Evolutionary conservation across 2,888 invertebrate species (phyloP).

Genomic region (Anthophora plumipes): DNA sequence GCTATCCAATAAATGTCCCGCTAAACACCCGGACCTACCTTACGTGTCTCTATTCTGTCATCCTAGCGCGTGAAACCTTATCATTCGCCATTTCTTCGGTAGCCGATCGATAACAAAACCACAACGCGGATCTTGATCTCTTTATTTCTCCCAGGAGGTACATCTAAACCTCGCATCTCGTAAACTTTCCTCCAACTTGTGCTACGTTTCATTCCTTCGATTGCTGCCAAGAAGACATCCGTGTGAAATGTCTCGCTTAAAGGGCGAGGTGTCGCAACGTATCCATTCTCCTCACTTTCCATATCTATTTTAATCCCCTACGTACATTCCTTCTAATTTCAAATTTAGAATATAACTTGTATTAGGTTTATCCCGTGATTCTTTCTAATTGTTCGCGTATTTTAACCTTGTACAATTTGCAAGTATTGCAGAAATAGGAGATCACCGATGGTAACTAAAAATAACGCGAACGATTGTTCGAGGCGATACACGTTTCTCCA

Average conservation of each 20-base stretch:
- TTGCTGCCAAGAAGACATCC: background rate
- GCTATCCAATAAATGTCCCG: constrained; percentile 70
- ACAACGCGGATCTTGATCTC: constrained; percentile 40
- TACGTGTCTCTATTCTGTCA: constrained; percentile 59
- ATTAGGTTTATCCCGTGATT: too few relatives aligned
- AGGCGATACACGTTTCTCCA: background rate
- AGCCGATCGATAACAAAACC: constrained; percentile 45
- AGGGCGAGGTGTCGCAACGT: background rate
- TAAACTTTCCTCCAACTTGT: constrained; percentile 10
- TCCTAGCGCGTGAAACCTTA: constrained; percentile 52
- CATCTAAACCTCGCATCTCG: background rate
- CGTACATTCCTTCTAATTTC: too few relatives aligned
- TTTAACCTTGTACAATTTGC: too few relatives aligned
- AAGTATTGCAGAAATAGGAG: background rate
- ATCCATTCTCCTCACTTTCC: background rate
- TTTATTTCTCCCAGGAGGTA: constrained; percentile 19
- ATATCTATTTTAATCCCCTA: too few relatives aligned
- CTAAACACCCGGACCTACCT: constrained; percentile 55
- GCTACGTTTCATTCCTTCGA: background rate
- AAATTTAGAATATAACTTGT: too few relatives aligned
- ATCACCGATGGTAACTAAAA: background rate
- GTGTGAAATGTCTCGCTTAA: background rate
- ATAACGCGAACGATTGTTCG: background rate
- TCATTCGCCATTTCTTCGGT: constrained; percentile 44
- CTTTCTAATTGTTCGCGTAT: too few relatives aligned